These are phyloP conservation scores for Camponotus pennsylvanicus DNA, from an alignment of 1,140 invertebrate genomes.

Conservation along the genomic window DNA sequence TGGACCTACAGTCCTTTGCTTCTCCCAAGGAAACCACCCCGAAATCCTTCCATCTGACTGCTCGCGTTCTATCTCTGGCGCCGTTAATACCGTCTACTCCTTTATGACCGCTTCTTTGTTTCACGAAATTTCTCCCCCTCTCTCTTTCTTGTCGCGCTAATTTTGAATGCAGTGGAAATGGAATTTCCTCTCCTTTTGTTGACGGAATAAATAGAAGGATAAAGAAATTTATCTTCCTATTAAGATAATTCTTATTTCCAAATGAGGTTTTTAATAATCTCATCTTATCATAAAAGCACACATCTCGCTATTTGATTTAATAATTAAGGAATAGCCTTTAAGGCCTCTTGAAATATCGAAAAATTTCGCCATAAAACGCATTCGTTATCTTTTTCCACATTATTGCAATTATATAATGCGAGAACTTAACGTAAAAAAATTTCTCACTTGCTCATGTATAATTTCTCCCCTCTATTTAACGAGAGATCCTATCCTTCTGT, in stretches of 20 bases:
- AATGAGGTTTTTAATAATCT: slow-evolving; percentile 15
- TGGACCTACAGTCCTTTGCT: slow-evolving; percentile 62
- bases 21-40: slow-evolving; percentile 54
- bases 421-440: not conserved
- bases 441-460: not conserved
- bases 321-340: too few species aligned
- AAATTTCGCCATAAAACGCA: not conserved
- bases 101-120: slow-evolving; percentile 45
- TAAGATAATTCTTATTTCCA: not conserved
- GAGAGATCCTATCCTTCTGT: not conserved
- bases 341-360: not conserved
- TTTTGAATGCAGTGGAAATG: not conserved
- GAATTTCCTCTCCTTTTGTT: not conserved
- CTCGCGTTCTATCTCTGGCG: slow-evolving; percentile 56
- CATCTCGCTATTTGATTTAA: not conserved
- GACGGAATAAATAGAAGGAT: not conserved
- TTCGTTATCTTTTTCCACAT: not conserved
- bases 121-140: not conserved
- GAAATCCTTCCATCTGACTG: slow-evolving; percentile 62
- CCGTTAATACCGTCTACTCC: slow-evolving; percentile 64
- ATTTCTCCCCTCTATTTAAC: not conserved
- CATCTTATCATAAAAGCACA: not conserved
- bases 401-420: not conserved
- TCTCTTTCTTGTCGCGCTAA: not conserved
- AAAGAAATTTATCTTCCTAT: slow-evolving; percentile 21